Evolutionary conservation across 2,888 invertebrate genomes (phyloP).

Genomic region (Helleia helle): DNA sequence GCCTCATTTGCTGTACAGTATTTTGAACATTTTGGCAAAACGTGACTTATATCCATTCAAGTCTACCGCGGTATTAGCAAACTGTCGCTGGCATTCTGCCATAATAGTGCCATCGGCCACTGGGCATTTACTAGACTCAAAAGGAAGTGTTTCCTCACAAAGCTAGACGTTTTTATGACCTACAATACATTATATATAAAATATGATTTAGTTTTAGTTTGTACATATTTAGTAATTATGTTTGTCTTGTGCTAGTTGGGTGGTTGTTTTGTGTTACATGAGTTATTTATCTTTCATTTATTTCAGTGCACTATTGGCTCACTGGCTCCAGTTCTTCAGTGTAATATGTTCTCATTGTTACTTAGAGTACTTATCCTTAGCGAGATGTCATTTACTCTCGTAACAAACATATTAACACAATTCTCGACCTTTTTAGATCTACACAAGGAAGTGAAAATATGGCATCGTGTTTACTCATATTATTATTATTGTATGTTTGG

Average conservation of each 20-base stretch:
- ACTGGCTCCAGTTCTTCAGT: too few relatives aligned
- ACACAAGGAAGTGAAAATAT: too few relatives aligned
- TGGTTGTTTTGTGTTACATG: too few relatives aligned
- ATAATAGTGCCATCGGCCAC: constrained; percentile 44
- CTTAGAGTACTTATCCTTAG: too few relatives aligned
- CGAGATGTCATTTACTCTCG: too few relatives aligned
- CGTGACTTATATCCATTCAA: constrained; percentile 48
- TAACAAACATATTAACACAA: too few relatives aligned
- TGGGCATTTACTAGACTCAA: constrained; percentile 34
- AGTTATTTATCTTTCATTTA: neutral
- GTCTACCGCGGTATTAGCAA: constrained; percentile 43
- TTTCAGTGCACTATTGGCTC: too few relatives aligned
- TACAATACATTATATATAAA: constrained; percentile 24
- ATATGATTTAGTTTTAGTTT: constrained; percentile 7
- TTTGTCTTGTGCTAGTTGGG: too few relatives aligned
- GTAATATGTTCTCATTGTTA: too few relatives aligned
- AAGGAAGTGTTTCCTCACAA: constrained; percentile 46
- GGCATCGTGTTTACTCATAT: too few relatives aligned
- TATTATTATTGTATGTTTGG: too few relatives aligned
- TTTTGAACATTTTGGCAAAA: constrained; percentile 47
- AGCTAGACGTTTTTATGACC: constrained; percentile 48
- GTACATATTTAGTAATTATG: neutral
- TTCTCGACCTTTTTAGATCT: too few relatives aligned
- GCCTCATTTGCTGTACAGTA: constrained; percentile 16
- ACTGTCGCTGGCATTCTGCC: constrained; percentile 52